Evolutionary conservation across 2,113 vertebrate genomes (phyloP).

Genomic region (Gobiocypris rarus): DNA sequence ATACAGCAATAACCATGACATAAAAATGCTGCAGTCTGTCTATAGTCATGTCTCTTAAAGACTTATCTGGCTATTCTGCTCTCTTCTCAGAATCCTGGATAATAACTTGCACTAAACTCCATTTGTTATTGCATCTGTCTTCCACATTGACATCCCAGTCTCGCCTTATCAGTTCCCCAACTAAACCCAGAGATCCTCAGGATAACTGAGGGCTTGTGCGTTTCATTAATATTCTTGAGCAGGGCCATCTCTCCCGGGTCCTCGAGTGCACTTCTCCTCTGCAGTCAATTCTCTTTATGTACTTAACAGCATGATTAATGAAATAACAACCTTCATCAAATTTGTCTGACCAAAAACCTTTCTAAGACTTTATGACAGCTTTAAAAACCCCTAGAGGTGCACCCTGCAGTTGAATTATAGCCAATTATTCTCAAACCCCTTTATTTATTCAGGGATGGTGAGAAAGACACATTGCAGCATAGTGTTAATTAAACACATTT

Average conservation of each 20-base stretch:
- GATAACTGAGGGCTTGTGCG: neutral
- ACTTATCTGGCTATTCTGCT: neutral
- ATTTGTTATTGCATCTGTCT: constrained; percentile 10
- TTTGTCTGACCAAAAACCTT: neutral
- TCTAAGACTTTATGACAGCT: neutral
- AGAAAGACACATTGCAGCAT: neutral
- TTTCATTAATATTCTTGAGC: constrained; percentile 42
- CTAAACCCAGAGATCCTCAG: neutral
- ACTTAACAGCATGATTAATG: constrained; percentile 47
- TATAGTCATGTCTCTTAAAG: neutral
- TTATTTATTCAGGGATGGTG: constrained; percentile 5
- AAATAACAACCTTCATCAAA: constrained; percentile 20
- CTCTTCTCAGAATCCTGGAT: neutral
- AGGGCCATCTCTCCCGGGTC: constrained; percentile 1
- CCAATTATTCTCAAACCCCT: constrained; percentile 9
- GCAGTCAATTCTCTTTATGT: constrained; percentile 11
- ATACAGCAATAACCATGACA: neutral
- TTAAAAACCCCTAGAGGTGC: neutral
- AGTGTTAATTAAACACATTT: constrained; percentile 9
- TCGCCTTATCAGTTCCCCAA: neutral
- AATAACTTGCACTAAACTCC: neutral
- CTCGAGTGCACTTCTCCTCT: constrained; percentile 24
- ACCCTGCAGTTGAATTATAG: neutral
- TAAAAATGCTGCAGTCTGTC: neutral
- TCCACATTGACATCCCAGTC: neutral